Evolutionary conservation across 2,113 vertebrate genomes (phyloP).

Genomic region (Hippolais icterina): DNA sequence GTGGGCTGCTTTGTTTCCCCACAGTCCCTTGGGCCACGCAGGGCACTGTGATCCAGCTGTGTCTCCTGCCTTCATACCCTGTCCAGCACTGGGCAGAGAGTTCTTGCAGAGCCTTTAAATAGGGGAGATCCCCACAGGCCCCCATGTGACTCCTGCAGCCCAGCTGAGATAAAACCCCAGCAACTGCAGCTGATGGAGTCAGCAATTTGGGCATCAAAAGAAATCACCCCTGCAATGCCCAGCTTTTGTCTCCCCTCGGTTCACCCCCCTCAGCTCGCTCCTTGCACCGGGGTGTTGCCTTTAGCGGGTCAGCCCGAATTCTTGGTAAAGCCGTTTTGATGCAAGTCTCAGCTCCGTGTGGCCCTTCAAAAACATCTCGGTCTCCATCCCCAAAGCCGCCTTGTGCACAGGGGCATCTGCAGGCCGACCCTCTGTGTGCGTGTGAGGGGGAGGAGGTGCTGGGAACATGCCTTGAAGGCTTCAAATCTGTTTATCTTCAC

Average conservation of each 20-base stretch:
- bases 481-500: constrained; percentile 79
- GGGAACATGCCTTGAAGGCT: constrained; percentile 66
- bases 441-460: constrained; percentile 59
- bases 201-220: constrained; percentile 10
- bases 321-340: background rate
- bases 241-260: background rate
- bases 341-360: background rate
- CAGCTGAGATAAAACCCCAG: background rate
- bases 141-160: background rate
- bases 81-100: background rate
- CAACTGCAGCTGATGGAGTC: background rate
- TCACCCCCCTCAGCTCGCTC: background rate
- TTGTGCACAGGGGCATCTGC: background rate
- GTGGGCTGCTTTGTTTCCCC: background rate
- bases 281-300: background rate
- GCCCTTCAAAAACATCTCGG: background rate
- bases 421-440: background rate
- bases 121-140: background rate
- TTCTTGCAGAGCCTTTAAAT: background rate
- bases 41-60: background rate
- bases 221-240: background rate
- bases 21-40: background rate
- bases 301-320: background rate
- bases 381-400: background rate
- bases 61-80: background rate